phyloP scores from a whole-genome alignment of 2,797 vertebrate species.

The Propithecus perrieri region DNA sequence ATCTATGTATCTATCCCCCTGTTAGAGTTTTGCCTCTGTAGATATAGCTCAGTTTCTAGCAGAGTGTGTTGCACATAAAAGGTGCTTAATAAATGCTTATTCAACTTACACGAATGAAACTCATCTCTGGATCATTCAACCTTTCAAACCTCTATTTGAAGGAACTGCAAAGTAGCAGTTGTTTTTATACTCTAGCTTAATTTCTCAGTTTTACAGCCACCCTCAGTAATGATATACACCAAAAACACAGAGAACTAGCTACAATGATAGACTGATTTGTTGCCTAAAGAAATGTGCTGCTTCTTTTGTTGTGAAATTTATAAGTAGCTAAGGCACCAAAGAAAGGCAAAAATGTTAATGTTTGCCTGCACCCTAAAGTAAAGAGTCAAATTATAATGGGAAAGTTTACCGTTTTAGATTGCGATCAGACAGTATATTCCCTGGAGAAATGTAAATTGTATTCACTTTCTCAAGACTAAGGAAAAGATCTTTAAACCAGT shows the following conservation, averaged over 20 bases:
- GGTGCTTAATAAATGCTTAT: not conserved
- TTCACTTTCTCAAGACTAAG: constrained; percentile 50
- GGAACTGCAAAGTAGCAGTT: not conserved
- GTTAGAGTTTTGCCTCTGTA: not conserved
- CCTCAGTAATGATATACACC: not conserved
- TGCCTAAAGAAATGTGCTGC: constrained; percentile 55
- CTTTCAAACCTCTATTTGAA: not conserved
- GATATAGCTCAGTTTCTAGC: not conserved
- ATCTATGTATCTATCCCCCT: not conserved
- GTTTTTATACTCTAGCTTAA: constrained; percentile 24
- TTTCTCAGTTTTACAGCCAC: not conserved
- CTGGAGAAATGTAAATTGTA: constrained; percentile 57
- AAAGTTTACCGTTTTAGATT: constrained; percentile 68
- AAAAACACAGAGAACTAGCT: constrained; percentile 38
- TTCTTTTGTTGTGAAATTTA: constrained; percentile 62
- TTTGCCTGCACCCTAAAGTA: constrained; percentile 39
- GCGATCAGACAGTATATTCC: constrained; percentile 32
- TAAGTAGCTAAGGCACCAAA: constrained; percentile 36
- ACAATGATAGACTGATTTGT: constrained; percentile 10
- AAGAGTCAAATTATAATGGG: constrained; percentile 58
- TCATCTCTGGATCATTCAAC: not conserved
- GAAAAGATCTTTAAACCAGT: not conserved
- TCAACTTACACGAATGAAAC: not conserved
- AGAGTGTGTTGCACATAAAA: not conserved
- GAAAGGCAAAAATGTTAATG: constrained; percentile 58